Percentiles rank a stretch among this genome's conserved stretches.
Conservation (phyloP, 1,140 invertebrate genomes). For the Colletes gigas region DNA sequence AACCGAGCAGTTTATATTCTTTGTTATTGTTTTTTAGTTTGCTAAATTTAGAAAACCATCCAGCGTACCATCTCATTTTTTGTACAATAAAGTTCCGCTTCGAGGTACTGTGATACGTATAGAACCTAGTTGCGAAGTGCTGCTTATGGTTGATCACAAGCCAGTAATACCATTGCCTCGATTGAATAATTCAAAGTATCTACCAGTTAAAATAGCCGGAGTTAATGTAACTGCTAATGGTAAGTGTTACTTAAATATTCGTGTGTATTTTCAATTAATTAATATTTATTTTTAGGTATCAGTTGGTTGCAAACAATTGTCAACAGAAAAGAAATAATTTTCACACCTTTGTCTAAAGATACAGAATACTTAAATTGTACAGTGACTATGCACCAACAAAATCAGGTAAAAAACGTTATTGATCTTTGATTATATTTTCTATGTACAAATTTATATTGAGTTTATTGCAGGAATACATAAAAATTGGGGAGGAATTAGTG, state of each 20-base stretch:
- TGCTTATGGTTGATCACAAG: slow-evolving; percentile 81
- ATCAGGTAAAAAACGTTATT: slow-evolving; percentile 63
- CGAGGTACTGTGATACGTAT: slow-evolving; percentile 77
- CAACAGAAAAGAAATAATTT: slow-evolving; percentile 75
- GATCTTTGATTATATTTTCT: background rate
- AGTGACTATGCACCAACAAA: slow-evolving; percentile 73
- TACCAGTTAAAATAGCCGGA: slow-evolving; percentile 82
- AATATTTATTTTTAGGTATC: slow-evolving; percentile 68
- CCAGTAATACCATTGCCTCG: slow-evolving; percentile 78
- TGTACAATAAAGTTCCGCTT: slow-evolving; percentile 76
- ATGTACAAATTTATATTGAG: slow-evolving; percentile 7
- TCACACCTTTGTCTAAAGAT: slow-evolving; percentile 77
- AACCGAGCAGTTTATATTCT: background rate
- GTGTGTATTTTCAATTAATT: background rate
- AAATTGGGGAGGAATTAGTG: slow-evolving; percentile 78
- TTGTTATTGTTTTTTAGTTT: slow-evolving; percentile 73
- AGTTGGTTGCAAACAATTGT: slow-evolving; percentile 81
- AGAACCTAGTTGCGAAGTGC: slow-evolving; percentile 75
- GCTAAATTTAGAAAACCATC: slow-evolving; percentile 79
- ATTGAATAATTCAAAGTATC: slow-evolving; percentile 68
- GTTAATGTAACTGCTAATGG: slow-evolving; percentile 79
- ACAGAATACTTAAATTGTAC: slow-evolving; percentile 79
- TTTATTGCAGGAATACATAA: slow-evolving; percentile 61
- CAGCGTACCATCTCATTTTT: slow-evolving; percentile 80
- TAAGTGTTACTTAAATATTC: slow-evolving; percentile 44